phyloP scores from a whole-genome alignment of 2,113 vertebrate species.

The Nibea albiflora region DNA sequence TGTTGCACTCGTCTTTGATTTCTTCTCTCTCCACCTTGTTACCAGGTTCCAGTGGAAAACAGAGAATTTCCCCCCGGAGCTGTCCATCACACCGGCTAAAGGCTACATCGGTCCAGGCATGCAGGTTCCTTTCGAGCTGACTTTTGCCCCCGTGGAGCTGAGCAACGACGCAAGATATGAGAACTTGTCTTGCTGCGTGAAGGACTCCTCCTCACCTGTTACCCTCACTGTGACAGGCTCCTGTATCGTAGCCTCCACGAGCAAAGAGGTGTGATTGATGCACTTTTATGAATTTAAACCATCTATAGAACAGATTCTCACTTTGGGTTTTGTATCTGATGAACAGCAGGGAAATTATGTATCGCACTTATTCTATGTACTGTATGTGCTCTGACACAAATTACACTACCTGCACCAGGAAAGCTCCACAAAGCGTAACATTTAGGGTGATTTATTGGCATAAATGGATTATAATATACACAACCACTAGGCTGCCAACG shows the following conservation, averaged over 20 bases:
- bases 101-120: slow-evolving; percentile 87
- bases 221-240: slow-evolving; percentile 86
- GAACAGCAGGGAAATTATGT: not conserved
- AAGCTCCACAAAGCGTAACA: not conserved
- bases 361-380: not conserved
- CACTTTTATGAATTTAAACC: not conserved
- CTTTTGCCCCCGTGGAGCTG: slow-evolving; percentile 84
- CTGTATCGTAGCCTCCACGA: slow-evolving; percentile 79
- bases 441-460: no score
- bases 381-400: not conserved
- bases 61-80: slow-evolving; percentile 81
- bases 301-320: not conserved
- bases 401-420: not conserved
- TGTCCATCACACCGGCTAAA: slow-evolving; percentile 85
- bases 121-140: slow-evolving; percentile 85
- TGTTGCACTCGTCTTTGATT: not conserved
- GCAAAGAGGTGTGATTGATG: slow-evolving; percentile 85
- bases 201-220: slow-evolving; percentile 77
- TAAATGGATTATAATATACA: no score
- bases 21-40: not conserved
- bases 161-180: slow-evolving; percentile 81
- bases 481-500: no score
- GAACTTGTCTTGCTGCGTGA: slow-evolving; percentile 85
- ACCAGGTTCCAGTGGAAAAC: slow-evolving; percentile 89
- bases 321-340: not conserved